These are phyloP conservation scores for Sipha maydis DNA, from an alignment of 2,888 invertebrate genomes.

Conservation along the genomic window DNA sequence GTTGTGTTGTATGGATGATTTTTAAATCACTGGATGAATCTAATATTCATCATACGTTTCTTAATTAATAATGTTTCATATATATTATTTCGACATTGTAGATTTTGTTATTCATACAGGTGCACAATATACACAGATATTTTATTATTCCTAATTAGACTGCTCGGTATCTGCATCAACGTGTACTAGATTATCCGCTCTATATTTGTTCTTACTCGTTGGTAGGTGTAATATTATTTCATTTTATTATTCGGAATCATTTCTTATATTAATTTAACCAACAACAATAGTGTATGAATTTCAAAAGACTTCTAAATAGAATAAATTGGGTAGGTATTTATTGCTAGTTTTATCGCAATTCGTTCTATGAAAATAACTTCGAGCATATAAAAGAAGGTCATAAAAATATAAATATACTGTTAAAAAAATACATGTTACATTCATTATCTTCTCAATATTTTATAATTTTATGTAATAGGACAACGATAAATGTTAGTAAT, in stretches of 20 bases:
- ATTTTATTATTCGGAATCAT: not conserved
- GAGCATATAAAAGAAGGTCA: not conserved
- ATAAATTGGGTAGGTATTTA: not conserved
- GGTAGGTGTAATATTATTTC: not conserved
- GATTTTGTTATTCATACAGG: not conserved
- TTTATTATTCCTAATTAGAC: not conserved
- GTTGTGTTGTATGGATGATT: no score
- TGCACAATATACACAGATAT: not conserved
- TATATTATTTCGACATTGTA: no score
- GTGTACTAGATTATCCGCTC: not conserved
- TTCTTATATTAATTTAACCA: no score
- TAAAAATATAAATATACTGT: not conserved
- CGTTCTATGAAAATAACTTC: not conserved
- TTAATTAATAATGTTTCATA: no score
- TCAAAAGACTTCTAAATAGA: not conserved
- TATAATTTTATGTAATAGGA: not conserved
- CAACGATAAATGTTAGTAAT: no score
- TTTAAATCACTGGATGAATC: no score
- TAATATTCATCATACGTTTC: no score
- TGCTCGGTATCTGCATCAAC: not conserved
- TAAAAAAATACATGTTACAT: not conserved
- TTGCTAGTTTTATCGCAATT: not conserved
- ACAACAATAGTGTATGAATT: not conserved
- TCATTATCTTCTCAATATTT: not conserved
- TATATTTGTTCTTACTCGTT: not conserved